Conservation (phyloP, 2,113 vertebrate genomes). For the Pongo pygmaeus region DNA sequence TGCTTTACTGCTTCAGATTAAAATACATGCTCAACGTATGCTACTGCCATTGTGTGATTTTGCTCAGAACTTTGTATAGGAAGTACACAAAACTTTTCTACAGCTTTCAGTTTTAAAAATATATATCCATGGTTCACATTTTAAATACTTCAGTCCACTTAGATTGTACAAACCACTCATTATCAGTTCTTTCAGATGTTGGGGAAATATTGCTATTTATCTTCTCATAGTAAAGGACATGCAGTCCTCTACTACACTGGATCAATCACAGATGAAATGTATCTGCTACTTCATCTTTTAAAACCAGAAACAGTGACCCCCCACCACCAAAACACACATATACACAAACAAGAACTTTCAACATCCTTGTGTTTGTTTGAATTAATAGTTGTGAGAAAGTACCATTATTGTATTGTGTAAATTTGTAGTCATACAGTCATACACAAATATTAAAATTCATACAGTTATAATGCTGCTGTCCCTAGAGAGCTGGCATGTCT, state of each 20-base stretch:
- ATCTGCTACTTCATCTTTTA: constrained; percentile 39
- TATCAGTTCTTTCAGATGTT: not conserved
- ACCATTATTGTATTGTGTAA: constrained; percentile 18
- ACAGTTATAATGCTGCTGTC: not conserved
- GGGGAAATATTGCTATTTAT: not conserved
- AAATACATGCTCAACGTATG: not conserved
- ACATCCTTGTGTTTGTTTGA: constrained; percentile 44
- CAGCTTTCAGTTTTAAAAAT: not conserved
- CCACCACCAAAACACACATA: not conserved
- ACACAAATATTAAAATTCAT: constrained; percentile 69
- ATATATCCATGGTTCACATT: not conserved
- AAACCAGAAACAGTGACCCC: constrained; percentile 79
- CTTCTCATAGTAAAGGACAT: not conserved
- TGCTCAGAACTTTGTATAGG: not conserved
- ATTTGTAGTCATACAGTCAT: constrained; percentile 61
- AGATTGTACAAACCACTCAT: not conserved
- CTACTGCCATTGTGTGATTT: not conserved
- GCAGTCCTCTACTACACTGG: not conserved
- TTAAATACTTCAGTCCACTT: not conserved
- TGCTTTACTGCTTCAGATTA: not conserved
- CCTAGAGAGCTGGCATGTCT: constrained; percentile 37
- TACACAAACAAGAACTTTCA: constrained; percentile 13
- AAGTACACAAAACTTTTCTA: constrained; percentile 7
- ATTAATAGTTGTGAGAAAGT: constrained; percentile 58
- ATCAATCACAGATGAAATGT: not conserved